Evolutionary conservation across 64 coral and sea anemone genomes (phyloP).

Genomic region (Catalaphyllia jardinei): DNA sequence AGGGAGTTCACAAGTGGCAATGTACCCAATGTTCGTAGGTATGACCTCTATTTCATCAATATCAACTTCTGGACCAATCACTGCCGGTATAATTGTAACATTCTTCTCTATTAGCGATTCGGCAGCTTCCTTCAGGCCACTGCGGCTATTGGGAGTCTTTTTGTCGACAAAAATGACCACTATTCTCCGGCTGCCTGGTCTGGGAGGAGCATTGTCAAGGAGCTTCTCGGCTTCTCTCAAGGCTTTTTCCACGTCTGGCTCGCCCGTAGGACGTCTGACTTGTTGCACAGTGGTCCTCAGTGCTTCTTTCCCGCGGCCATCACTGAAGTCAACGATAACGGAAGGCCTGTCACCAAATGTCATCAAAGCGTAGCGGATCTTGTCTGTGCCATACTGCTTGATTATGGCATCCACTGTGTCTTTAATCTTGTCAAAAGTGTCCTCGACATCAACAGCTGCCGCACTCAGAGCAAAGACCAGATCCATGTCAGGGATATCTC

Average conservation of each 20-base stretch:
- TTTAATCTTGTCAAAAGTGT: constrained; percentile 49
- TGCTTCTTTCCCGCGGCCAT: constrained; percentile 1
- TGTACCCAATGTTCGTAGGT: not conserved
- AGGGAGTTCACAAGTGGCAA: not conserved
- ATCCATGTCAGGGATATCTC: constrained; percentile 42
- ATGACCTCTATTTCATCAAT: constrained; percentile 40
- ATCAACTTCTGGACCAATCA: constrained; percentile 44
- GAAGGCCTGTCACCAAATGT: constrained; percentile 33
- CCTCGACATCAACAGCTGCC: constrained; percentile 46
- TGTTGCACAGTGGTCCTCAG: not conserved
- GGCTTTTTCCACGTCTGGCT: constrained; percentile 7
- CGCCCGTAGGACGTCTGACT: constrained; percentile 7
- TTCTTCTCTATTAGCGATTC: constrained; percentile 8
- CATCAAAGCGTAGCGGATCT: constrained; percentile 34
- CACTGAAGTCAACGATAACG: constrained; percentile 56
- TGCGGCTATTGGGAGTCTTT: constrained; percentile 7
- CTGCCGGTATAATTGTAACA: constrained; percentile 45
- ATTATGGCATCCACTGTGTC: constrained; percentile 47
- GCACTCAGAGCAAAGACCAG: constrained; percentile 68
- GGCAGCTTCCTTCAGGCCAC: constrained; percentile 28
- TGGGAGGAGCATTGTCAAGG: constrained; percentile 28
- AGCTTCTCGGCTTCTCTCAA: constrained; percentile 19
- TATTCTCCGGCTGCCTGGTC: constrained; percentile 17
- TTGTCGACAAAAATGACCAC: constrained; percentile 18
- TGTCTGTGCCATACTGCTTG: constrained; percentile 38